Percentiles rank a stretch among this genome's conserved stretches.
Evolutionary conservation across 2,797 vertebrate species (phyloP).

Genomic region (Otolemur crassicaudatus): DNA sequence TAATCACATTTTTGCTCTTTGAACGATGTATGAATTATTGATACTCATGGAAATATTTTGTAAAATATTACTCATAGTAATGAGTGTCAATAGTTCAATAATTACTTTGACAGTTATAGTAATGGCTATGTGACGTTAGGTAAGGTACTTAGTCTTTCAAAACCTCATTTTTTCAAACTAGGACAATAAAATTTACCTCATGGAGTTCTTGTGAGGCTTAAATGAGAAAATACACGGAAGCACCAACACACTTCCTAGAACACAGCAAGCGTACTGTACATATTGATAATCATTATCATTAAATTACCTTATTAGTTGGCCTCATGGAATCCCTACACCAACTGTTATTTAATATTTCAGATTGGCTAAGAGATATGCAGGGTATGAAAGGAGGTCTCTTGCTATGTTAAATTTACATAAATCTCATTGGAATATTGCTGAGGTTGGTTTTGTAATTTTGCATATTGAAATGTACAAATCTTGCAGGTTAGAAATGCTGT

Average conservation of each 20-base stretch:
- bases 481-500: neutral
- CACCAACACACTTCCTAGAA: neutral
- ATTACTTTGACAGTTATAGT: neutral
- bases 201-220: neutral
- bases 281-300: neutral
- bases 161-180: constrained; percentile 38
- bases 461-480: neutral
- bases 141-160: neutral
- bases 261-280: neutral
- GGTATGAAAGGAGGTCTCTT: neutral
- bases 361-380: neutral
- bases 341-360: neutral
- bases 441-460: constrained; percentile 14
- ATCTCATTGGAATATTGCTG: constrained; percentile 13
- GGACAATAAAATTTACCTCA: neutral
- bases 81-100: neutral
- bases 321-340: neutral
- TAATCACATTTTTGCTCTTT: constrained; percentile 28
- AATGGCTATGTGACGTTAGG: neutral
- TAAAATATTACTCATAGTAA: neutral
- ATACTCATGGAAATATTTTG: constrained; percentile 47
- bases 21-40: neutral
- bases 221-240: neutral
- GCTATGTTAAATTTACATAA: neutral
- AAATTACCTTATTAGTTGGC: constrained; percentile 2